Evolutionary conservation across 2,888 invertebrate species (phyloP).

Genomic region (Leptinotarsa peninsularis): DNA sequence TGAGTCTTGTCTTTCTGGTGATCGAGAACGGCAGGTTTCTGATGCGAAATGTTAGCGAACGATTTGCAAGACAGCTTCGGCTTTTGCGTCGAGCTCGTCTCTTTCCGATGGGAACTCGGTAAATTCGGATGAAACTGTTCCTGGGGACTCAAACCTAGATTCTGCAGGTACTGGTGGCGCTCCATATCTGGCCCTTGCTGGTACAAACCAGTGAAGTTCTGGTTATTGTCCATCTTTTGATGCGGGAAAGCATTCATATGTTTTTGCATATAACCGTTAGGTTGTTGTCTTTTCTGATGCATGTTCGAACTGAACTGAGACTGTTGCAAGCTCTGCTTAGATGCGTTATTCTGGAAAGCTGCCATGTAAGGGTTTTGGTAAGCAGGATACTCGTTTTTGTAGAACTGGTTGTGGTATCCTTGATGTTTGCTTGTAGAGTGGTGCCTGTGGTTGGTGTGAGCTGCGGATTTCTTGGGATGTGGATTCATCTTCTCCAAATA

Average conservation of each 20-base stretch:
- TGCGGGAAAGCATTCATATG: constrained; percentile 18
- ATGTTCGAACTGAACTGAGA: constrained; percentile 15
- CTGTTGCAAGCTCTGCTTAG: constrained; percentile 33
- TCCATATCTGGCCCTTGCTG: constrained; percentile 37
- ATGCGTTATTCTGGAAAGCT: constrained; percentile 43
- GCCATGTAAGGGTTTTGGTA: constrained; percentile 56
- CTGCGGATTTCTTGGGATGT: constrained; percentile 19
- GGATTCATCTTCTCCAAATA: constrained; percentile 51
- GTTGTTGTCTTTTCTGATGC: constrained; percentile 26
- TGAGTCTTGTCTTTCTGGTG: constrained; percentile 42
- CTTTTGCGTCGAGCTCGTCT: constrained; percentile 57
- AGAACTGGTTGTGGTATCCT: constrained; percentile 30
- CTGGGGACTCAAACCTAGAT: constrained; percentile 50
- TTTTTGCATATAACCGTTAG: constrained; percentile 13
- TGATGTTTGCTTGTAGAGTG: constrained; percentile 37
- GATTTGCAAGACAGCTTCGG: constrained; percentile 55
- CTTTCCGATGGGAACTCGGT: constrained; percentile 46
- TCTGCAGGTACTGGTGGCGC: constrained; percentile 44
- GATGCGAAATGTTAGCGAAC: constrained; percentile 50
- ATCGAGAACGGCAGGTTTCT: constrained; percentile 42
- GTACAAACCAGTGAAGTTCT: constrained; percentile 42
- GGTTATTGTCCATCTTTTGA: constrained; percentile 34
- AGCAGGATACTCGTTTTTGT: constrained; percentile 42
- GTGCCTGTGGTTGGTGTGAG: constrained; percentile 31
- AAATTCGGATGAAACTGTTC: constrained; percentile 54